Base-by-base conservation (phyloP, 2,888 invertebrate genomes). In the Slavum lentiscoides region DNA sequence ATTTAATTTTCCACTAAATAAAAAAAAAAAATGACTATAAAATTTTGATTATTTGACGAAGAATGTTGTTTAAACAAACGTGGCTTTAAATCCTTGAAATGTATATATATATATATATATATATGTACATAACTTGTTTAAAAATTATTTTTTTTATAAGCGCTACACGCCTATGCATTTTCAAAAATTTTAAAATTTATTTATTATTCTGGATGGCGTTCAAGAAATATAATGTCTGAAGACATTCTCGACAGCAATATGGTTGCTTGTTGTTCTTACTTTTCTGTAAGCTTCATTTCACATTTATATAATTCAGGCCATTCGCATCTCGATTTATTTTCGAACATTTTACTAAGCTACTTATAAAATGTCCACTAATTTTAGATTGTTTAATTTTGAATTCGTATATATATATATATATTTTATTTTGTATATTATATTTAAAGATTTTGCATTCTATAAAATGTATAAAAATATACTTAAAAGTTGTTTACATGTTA, bases 71-170 rank as follows among this genome's bases (percentile, higher is more conserved):
- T 55, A 53, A 4, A 53, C 30, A 21, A 21, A 59, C 11, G 7
- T 21, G 4, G 30, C 30, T 21, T 59, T 8, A 21, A 59, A 66
- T 64, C 17, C 15, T 30, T 3, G 15, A 30, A 30, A 62, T 23
- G 15, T 6, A 3, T 30, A 23, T 43, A 43, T 62, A 23, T 2
- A 30, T 23, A 30, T 5, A 59, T 21, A n/a, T 37, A 23, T 23
- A 9, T 5, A 1, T 11, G 8, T 23, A 2, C 30, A 17, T 61
- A 23, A 13, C 19, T 15, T 23, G 23, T 61, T 61, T 61, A 19
- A 72, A 72, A 61, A 23, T 21, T 39, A 59, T 72, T 59, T 61
- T 23, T 21, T 72, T 72, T 43, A 23, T 72, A 43, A 72, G 11
- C 23, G 11, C 4, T 39, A 43, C 39, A 21, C 15, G 49, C 6